Percentiles rank a stretch among this genome's conserved stretches.
phyloP scores from a whole-genome alignment of 1,140 invertebrate species.

The Eciton burchellii region DNA sequence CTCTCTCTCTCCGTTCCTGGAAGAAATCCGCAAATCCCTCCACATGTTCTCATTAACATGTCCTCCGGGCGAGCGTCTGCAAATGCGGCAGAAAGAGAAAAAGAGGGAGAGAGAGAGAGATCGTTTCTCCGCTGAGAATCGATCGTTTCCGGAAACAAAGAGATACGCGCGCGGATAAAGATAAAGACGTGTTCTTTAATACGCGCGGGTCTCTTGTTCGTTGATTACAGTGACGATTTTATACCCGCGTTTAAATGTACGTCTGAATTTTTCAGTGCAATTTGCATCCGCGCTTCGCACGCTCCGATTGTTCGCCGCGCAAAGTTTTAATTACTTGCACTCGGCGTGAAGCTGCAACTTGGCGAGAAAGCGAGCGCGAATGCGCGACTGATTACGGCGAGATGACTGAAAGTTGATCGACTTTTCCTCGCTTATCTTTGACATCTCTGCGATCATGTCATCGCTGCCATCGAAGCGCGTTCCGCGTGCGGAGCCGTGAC shows the following conservation, averaged over 20 bases:
- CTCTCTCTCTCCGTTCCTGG: neutral
- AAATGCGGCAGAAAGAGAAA: neutral
- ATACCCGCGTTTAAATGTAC: neutral
- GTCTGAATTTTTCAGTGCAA: constrained; percentile 22
- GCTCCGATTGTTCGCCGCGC: neutral
- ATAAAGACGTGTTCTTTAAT: neutral
- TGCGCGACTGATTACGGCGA: constrained; percentile 7
- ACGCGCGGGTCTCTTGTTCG: neutral
- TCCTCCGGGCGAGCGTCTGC: neutral
- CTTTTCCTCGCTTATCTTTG: constrained; percentile 7
- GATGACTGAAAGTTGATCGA: constrained; percentile 22
- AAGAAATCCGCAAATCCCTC: neutral
- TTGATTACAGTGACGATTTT: neutral
- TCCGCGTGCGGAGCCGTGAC: constrained; percentile 6
- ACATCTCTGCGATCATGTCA: constrained; percentile 12
- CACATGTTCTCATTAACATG: constrained; percentile 33
- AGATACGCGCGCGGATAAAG: too few species aligned
- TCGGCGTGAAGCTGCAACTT: neutral
- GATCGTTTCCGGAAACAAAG: neutral
- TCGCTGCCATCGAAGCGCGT: constrained; percentile 10
- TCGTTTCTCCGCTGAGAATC: neutral
- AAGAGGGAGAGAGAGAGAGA: neutral
- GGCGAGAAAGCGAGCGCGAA: neutral
- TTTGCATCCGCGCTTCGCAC: constrained; percentile 8
- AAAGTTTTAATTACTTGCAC: constrained; percentile 34